Evolutionary conservation across 2,797 vertebrate genomes (phyloP).

Genomic region (Limnodromus scolopaceus): DNA sequence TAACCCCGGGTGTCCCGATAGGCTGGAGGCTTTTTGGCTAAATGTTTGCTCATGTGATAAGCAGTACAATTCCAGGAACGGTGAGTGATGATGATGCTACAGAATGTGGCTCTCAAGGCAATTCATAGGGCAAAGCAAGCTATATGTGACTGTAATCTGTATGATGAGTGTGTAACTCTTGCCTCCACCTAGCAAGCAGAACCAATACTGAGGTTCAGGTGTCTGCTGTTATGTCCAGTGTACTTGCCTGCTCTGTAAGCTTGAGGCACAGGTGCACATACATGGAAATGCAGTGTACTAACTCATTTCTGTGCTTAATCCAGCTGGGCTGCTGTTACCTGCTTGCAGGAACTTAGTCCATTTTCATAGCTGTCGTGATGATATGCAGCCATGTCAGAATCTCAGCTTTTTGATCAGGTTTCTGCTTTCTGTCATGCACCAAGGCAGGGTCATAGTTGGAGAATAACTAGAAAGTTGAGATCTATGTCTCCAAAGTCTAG

Average conservation of each 20-base stretch:
- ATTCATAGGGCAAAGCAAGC: neutral
- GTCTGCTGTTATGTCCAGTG: fast-evolving
- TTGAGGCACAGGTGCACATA: neutral
- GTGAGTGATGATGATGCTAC: neutral
- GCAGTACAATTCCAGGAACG: neutral
- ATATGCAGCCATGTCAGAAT: neutral
- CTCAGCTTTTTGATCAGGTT: neutral
- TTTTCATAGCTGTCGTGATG: neutral
- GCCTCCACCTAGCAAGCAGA: neutral
- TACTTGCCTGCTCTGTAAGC: neutral
- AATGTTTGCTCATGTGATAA: neutral
- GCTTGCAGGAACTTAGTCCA: neutral
- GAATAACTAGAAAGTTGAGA: neutral
- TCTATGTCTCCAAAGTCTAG: neutral
- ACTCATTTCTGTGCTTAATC: neutral
- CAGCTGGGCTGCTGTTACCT: neutral
- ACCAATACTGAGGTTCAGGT: neutral
- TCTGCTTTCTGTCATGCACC: neutral
- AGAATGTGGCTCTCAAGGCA: neutral
- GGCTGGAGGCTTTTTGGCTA: neutral
- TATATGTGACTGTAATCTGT: neutral
- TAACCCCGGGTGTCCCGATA: neutral
- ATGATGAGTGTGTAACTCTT: neutral
- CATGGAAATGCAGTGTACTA: neutral
- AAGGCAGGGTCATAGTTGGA: neutral